phyloP scores from a whole-genome alignment of 2,797 vertebrate species.

The Denticeps clupeoides region DNA sequence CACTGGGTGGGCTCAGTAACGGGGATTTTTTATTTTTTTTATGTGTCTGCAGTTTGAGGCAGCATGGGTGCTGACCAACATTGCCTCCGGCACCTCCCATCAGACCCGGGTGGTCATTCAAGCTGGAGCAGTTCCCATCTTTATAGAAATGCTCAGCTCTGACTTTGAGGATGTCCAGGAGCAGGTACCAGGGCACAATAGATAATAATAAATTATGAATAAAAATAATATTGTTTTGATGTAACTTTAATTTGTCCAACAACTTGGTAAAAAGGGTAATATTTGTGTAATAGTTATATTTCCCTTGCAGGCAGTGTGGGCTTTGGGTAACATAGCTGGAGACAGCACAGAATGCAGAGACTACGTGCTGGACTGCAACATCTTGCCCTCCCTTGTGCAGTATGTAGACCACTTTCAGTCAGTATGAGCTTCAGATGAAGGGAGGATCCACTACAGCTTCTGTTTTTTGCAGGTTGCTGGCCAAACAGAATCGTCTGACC shows the following conservation, averaged over 20 bases:
- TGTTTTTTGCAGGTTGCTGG: constrained; percentile 65
- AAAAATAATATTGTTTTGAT: no score
- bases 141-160: constrained; percentile 87
- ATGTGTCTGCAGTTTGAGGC: constrained; percentile 75
- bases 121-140: constrained; percentile 90
- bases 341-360: constrained; percentile 96
- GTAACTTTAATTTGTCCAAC: no score
- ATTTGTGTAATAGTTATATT: no score
- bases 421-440: background rate
- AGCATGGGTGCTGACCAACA: constrained; percentile 95
- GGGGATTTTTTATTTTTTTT: background rate
- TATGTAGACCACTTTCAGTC: constrained; percentile 6
- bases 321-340: constrained; percentile 92
- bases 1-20: background rate
- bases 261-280: no score
- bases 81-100: constrained; percentile 90
- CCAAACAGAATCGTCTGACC: constrained; percentile 87
- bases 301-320: constrained; percentile 87
- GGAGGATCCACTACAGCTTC: no score
- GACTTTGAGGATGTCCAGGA: constrained; percentile 95
- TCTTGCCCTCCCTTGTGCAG: constrained; percentile 74
- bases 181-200: no score
- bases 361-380: constrained; percentile 91
- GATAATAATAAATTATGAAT: no score
- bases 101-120: constrained; percentile 93